Percentiles rank a stretch among this genome's conserved stretches.
phyloP scores from a whole-genome alignment of 2,797 vertebrate species.

The Pseudochirops corinnae region DNA sequence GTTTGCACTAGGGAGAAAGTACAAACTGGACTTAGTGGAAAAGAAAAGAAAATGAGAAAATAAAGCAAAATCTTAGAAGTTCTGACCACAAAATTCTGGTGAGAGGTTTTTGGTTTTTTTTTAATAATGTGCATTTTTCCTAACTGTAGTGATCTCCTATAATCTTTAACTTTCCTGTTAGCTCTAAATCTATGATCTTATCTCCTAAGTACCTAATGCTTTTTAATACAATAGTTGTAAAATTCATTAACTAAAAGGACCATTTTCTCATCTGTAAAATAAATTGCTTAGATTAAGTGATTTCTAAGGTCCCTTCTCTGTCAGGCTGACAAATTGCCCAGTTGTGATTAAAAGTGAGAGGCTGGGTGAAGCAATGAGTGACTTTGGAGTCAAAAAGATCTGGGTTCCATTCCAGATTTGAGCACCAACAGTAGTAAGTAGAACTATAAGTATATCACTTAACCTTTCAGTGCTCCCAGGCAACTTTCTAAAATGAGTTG shows the following conservation, averaged over 20 bases:
- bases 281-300: background rate
- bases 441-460: background rate
- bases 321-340: background rate
- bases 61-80: background rate
- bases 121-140: background rate
- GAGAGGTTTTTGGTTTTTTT: background rate
- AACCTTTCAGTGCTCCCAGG: background rate
- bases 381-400: slow-evolving; percentile 17
- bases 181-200: background rate
- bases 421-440: background rate
- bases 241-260: background rate
- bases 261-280: background rate
- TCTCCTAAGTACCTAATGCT: background rate
- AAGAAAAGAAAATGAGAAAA: slow-evolving; percentile 9
- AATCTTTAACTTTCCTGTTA: background rate
- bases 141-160: slow-evolving; percentile 31
- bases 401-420: background rate
- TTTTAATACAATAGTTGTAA: background rate
- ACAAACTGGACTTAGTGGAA: background rate
- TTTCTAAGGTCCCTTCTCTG: background rate
- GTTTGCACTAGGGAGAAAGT: slow-evolving; percentile 15
- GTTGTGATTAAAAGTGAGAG: background rate
- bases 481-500: background rate
- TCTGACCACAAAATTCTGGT: background rate
- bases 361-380: background rate